Conservation (phyloP, 2,113 vertebrate species). For the Labeo catla region DNA sequence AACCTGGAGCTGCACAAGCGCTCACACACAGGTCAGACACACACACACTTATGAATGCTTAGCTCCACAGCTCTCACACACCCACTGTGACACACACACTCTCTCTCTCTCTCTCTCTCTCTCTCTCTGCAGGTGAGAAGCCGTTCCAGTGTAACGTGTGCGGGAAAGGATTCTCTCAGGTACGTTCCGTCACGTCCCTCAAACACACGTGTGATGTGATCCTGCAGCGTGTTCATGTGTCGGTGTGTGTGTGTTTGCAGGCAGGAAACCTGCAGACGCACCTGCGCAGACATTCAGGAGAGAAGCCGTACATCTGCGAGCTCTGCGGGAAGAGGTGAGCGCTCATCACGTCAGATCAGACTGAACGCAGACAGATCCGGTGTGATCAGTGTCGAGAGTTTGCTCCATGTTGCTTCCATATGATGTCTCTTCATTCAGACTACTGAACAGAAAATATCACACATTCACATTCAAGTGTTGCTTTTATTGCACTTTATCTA, state of each 20-base stretch:
- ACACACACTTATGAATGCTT: neutral
- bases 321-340: constrained; percentile 94
- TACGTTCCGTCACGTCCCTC: neutral
- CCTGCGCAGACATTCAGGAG: constrained; percentile 92
- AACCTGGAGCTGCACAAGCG: constrained; percentile 96
- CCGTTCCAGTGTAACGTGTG: constrained; percentile 98
- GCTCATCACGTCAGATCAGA: neutral
- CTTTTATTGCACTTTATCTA: neutral
- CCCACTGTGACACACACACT: constrained; percentile 71
- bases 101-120: constrained; percentile 31
- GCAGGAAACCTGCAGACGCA: constrained; percentile 97
- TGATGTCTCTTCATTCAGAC: no score
- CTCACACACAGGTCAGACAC: constrained; percentile 90
- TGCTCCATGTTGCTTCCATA: no score
- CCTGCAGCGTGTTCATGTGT: constrained; percentile 6
- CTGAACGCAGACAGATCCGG: no score
- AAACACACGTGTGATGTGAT: constrained; percentile 55
- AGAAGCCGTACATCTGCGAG: constrained; percentile 98
- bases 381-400: no score
- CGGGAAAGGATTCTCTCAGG: constrained; percentile 98
- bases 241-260: constrained; percentile 68
- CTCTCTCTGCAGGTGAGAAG: constrained; percentile 90
- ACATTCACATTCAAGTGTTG: neutral
- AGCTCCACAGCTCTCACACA: constrained; percentile 88
- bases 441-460: no score